Evolutionary conservation across 2,113 vertebrate genomes (phyloP), one percentile per base, ranked within the genome.

Genomic region (Lasiurus borealis): DNA sequence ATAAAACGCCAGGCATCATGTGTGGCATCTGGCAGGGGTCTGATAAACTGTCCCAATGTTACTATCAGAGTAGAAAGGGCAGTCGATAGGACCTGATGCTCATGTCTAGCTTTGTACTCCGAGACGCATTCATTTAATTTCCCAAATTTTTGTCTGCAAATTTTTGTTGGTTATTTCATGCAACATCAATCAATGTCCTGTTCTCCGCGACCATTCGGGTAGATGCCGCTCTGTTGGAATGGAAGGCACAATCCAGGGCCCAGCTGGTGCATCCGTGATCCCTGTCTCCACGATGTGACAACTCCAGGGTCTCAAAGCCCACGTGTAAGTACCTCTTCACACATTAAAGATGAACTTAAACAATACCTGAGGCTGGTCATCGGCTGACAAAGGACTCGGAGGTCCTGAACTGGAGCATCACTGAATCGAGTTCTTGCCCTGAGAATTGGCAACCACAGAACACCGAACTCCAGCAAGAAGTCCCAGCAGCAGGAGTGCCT

Each of bases 241-340:
- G 75, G 34, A 21, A 92, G 27, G n/a, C 11, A 72, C 4, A 85
- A 59, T 36, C 25, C 46, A 11, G n/a, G 46, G 31, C 27, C 25
- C 11, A 89, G 15, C 16, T 19, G 29, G 19, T 52, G 0, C 0
- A 10, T 3, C 48, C 1, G 0, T 5, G 14, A 9, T 25, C 5
- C 44, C 64, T 44, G 50, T 3, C 21, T 71, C 31, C 31, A 40
- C 0, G 21, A 44, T 29, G 2, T 31, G 40, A 80, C 64, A 68
- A 86, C 50, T n/a, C 23, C 29, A 76, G 25, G 48, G 92, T n/a
- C 76, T 87, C 54, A 75, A 31, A 16, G 4, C 1, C 25, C 40
- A 31, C 13, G 29, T 27, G 9, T 36, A 93, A 50, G 14, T 18
- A 34, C n/a, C 9, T 50, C 23, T 8, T 76, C 31, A 68, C 2